Base-by-base conservation (phyloP, 2,888 invertebrate genomes). In the Spodoptera exigua region DNA sequence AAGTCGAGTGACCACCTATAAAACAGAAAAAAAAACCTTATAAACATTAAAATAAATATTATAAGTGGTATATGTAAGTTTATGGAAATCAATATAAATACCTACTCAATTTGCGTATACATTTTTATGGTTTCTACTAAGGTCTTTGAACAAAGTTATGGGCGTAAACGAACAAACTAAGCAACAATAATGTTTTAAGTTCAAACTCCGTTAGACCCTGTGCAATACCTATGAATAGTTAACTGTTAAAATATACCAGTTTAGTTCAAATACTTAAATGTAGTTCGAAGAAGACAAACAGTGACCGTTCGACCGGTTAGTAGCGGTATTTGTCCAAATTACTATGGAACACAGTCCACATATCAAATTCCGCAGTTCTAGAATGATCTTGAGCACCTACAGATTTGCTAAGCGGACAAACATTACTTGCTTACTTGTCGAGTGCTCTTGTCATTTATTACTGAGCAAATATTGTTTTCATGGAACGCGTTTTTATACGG, bases 1-100 rank as follows among this genome's bases (percentile, higher is more conserved):
- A 99, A 2, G 98, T 97, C 17, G 97, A 97, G 90, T 99, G 98
- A 18, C 99, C 99, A 76, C 98, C 98, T 96, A 40, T 12, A 10
- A 45, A 71, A 54, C 16, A 47, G n/a, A 40, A 47, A 11, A 48
- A 3, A 12, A n/a, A 11, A n/a, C 3, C 16, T 14, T 4, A 27
- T 36, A 32, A 27, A 27, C 27, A 27, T 27, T 27, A 27, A 27
- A 5, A 27, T 27, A 27, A 9, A 27, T 7, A 27, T 9, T 27
- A 27, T 27, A 9, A 27, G 7, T 27, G 27, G 5, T 9, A 27
- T 5, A 27, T 27, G 27, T 27, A 13, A 27, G 9, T 4, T 21
- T 12, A 34, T 37, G 11, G n/a, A n/a, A 44, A 34, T 40, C 40
- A 54, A 40, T 40, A 37, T 43, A 53, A n/a, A 18, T n/a, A n/a